Base-by-base conservation (phyloP, 2,113 vertebrate species). In the Mustela lutreola region DNA sequence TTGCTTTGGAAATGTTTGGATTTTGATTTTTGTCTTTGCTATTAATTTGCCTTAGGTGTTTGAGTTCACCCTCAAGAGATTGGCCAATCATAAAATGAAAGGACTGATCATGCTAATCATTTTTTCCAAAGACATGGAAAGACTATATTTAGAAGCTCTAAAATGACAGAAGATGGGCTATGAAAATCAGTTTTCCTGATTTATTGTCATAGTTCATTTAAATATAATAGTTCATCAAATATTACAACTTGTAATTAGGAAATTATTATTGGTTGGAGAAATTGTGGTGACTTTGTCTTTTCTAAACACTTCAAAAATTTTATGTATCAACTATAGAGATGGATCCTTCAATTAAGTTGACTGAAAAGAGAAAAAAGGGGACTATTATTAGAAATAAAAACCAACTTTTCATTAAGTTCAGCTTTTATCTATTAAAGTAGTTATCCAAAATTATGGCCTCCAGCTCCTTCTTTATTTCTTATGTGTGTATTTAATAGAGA, bases 251-350 rank as follows among this genome's bases (percentile, higher is more conserved):
- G 0, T 91, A 88, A 78, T 82, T 97, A 71, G 53, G 33, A 89
- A 90, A 83, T 87, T 86, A 58, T 50, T 92, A 67, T 75, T 81
- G 21, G 33, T 89, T 94, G 50, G 31, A 84, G 18, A 90, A 96
- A 65, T 78, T 76, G 9, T 95, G 33, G 24, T 89, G n/a, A 95
- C 12, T 71, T 42, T 80, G 26, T 73, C 2, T 95, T 98, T 95
- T 62, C 45, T 76, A 95, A 95, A 95, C 26, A 86, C n/a, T 86
- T 95, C 3, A 95, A 50, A 95, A 92, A 63, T 62, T 80, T 92
- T 87, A 70, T 39, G 10, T 95, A 36, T 96, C 24, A n/a, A 2
- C 16, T 62, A 33, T 45, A 39, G 53, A 76, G 75, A 39, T 14
- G 42, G 65, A 82, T 14, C 28, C 33, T 89, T 95, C n/a, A 93